These are phyloP conservation scores for Fregata magnificens DNA, from an alignment of 2,113 vertebrate species.

Conservation along the genomic window DNA sequence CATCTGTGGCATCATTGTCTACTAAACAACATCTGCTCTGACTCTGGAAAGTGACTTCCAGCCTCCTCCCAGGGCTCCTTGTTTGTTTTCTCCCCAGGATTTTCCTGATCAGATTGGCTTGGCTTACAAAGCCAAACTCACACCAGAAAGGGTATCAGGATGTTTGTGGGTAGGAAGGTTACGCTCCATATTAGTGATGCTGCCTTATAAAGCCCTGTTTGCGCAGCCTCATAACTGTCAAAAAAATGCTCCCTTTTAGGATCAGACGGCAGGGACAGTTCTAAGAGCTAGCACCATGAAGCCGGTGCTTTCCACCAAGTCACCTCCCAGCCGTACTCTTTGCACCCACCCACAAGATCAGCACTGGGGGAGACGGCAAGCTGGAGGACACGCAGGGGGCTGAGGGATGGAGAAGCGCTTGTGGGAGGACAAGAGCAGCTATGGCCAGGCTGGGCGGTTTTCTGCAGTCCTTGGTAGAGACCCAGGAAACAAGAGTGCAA, in stretches of 20 bases:
- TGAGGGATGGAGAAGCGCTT: neutral
- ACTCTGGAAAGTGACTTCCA: neutral
- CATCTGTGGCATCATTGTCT: conserved; percentile 26
- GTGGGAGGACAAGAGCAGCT: neutral
- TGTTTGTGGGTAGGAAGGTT: conserved; percentile 22
- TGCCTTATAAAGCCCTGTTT: conserved; percentile 41
- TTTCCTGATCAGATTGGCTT: conserved; percentile 45
- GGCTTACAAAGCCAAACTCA: conserved; percentile 29
- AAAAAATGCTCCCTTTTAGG: neutral
- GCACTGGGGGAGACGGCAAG: neutral
- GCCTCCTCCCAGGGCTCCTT: neutral
- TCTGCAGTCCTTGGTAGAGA: neutral
- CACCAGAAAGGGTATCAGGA: conserved; percentile 25
- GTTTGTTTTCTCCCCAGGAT: conserved; percentile 49
- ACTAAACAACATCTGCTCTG: conserved; percentile 19
- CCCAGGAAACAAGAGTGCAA: neutral
- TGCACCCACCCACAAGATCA: neutral
- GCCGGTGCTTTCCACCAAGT: neutral
- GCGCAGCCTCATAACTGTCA: neutral
- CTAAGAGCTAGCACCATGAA: neutral
- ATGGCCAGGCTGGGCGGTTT: neutral
- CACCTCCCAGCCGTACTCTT: neutral
- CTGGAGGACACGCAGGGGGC: neutral
- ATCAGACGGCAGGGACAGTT: fast-evolving
- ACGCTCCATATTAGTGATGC: neutral